A percentile compares a stretch with the other conserved stretches of the same genome.
phyloP scores from a whole-genome alignment of 37 sponge, comb jelly and placozoan species.

The Aplysina aerophoba region DNA sequence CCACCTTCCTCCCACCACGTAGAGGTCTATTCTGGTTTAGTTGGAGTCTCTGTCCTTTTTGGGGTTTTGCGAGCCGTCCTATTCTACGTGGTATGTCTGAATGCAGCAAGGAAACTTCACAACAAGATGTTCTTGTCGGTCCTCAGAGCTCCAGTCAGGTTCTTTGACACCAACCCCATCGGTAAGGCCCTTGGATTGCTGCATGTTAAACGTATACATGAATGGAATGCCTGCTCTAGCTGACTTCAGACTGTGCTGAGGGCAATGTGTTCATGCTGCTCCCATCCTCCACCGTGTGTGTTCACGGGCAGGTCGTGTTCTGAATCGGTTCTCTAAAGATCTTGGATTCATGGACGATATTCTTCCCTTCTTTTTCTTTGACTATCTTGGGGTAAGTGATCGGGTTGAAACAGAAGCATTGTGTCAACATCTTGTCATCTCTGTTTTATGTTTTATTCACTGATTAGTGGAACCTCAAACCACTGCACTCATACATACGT shows the following conservation, averaged over 20 bases:
- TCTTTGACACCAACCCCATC: conserved; percentile 85
- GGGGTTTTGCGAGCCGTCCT: conserved; percentile 34
- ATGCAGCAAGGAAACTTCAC: conserved; percentile 68
- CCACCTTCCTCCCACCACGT: no score
- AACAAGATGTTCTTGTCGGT: conserved; percentile 65
- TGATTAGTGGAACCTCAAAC: no score
- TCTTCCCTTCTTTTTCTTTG: conserved; percentile 59
- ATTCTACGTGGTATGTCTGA: conserved; percentile 43
- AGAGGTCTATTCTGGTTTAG: conserved; percentile 47
- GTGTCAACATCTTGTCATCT: no score
- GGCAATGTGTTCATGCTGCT: no score
- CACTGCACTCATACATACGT: no score
- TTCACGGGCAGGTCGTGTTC: conserved; percentile 70
- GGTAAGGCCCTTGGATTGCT: conserved; percentile 71
- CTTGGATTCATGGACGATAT: conserved; percentile 69
- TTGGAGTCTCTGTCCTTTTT: conserved; percentile 29
- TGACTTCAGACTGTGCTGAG: no score
- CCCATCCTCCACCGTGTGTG: no score
- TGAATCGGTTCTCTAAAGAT: conserved; percentile 85
- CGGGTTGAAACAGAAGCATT: not conserved
- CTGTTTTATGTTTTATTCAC: no score
- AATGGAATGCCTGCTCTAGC: no score
- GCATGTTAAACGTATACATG: no score
- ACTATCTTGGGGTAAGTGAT: conserved; percentile 52
- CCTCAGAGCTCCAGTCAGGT: conserved; percentile 66